Evolutionary conservation across 2,113 vertebrate genomes (phyloP).

Genomic region (Psilopogon haemacephalus): DNA sequence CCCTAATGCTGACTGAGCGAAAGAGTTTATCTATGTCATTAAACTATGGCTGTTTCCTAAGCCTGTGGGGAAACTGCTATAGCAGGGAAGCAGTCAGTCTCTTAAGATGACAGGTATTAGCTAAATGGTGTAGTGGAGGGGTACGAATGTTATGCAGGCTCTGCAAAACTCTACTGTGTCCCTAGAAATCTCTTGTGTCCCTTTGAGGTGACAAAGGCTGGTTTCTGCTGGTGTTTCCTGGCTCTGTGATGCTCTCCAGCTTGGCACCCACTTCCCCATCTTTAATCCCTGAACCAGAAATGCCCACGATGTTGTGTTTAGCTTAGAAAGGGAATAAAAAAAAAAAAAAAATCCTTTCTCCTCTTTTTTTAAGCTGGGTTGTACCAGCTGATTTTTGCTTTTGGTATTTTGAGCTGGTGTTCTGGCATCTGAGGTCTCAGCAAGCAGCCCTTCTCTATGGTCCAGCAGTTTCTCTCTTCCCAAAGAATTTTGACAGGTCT

Average conservation of each 20-base stretch:
- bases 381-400: neutral
- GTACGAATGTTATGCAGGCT: neutral
- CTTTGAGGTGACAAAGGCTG: neutral
- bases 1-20: neutral
- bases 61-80: neutral
- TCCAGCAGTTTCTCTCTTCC: slow-evolving; percentile 55
- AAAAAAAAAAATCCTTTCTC: neutral
- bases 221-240: neutral
- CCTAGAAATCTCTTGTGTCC: neutral
- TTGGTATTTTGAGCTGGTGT: neutral
- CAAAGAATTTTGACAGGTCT: slow-evolving; percentile 64
- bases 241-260: neutral
- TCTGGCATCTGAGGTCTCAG: neutral
- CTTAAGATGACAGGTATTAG: neutral
- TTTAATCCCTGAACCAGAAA: neutral
- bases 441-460: neutral
- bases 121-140: neutral
- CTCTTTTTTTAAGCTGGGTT: neutral
- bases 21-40: slow-evolving; percentile 40
- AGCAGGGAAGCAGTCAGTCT: neutral
- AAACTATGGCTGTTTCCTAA: slow-evolving; percentile 14
- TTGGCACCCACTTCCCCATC: neutral
- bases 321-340: neutral
- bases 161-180: neutral
- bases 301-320: neutral